Base-by-base conservation (phyloP, 1,140 invertebrate species). In the Contarinia nasturtii region DNA sequence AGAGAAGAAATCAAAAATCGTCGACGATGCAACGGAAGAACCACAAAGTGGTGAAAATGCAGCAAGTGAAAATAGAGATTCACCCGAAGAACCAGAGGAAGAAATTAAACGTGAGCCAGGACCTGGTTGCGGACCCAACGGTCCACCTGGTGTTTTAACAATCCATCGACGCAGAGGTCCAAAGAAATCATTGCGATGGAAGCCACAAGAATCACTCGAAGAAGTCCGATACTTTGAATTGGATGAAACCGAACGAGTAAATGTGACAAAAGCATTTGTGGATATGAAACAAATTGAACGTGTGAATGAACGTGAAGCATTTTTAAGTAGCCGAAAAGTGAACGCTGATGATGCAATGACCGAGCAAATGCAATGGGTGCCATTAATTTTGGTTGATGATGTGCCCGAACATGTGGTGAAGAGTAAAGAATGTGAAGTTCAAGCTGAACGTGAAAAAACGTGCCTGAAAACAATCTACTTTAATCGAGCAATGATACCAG, bases 241-340 rank as follows among this genome's bases (percentile, higher is more conserved):
- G 38, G 90, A 95, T 66, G 89, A 93, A 67, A 92, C 80, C 3
- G 90, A 95, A 67, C 75, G 90, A 58, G 86, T 92, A 1, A 94
- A 94, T 67, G 90, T 95, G 0, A 90, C 86, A 0, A 84, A 86
- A 62, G 83, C 84, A 22, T 94, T 93, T 64, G 79, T 76, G n/a
- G 87, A 91, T 53, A 82, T 90, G 80, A 90, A 89, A 60, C 78
- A 83, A 59, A 78, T 89, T 69, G 91, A 95, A 57, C 80, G 84
- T 48, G 72, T 77, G 51, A 70, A 80, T 53, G 91, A 95, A 65
- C 75, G 86, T 46, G 80, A 90, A 65, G 81, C 84, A 20, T 78
- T 83, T 53, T 75, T 82, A 63, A 67, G 70, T 36, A 77, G 75
- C 0, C 75, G 83, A 52, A 84, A 86, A 66, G 67, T 84, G 43